Conservation (phyloP, 2,888 invertebrate genomes). For the Dynastes maya region DNA sequence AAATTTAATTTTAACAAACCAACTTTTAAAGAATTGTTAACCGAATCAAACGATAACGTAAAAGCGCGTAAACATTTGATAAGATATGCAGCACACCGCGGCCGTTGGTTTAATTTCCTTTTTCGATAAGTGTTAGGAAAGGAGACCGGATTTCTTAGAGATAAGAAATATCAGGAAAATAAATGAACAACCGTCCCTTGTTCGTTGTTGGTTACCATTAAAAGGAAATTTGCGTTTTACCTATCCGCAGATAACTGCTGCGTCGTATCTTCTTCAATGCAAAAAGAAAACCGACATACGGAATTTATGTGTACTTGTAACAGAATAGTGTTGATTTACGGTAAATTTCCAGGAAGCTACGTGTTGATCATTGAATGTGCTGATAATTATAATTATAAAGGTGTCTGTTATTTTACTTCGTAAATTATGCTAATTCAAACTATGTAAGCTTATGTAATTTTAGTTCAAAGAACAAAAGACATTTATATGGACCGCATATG, state of each 20-base stretch:
- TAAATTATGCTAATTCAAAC: too few relatives aligned
- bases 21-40: conserved; percentile 14
- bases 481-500: too few relatives aligned
- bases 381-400: too few relatives aligned
- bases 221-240: conserved; percentile 44
- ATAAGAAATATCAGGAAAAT: conserved; percentile 43
- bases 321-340: background rate
- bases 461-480: too few relatives aligned
- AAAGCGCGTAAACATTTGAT: conserved; percentile 34
- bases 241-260: conserved; percentile 14
- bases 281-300: background rate
- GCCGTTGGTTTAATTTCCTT: conserved; percentile 42
- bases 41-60: conserved; percentile 32
- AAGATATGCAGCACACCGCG: conserved; percentile 26
- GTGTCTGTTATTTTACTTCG: too few relatives aligned
- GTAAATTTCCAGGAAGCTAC: background rate
- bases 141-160: conserved; percentile 32
- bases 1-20: background rate
- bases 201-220: conserved; percentile 25
- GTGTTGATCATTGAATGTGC: too few relatives aligned
- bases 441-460: too few relatives aligned
- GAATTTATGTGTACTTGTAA: background rate
- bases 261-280: background rate
- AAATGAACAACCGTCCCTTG: conserved; percentile 33
- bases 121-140: conserved; percentile 42